Conservation (phyloP, 2,113 vertebrate genomes). For the Anoplopoma fimbria region DNA sequence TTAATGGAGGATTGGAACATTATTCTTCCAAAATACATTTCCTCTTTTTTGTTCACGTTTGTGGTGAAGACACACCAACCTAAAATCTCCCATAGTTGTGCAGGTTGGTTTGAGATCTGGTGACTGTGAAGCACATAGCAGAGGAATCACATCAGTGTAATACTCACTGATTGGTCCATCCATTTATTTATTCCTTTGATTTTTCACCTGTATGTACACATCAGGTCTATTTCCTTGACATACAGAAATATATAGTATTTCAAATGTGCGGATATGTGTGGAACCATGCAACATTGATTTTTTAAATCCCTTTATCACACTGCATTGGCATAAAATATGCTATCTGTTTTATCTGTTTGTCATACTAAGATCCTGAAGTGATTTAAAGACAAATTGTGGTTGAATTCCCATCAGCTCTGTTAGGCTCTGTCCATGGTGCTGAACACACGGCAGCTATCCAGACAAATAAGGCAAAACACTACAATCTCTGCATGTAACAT, state of each 20-base stretch:
- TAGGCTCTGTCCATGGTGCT: conserved; percentile 67
- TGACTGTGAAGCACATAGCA: neutral
- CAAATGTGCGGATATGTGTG: neutral
- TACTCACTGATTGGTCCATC: neutral
- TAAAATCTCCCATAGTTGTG: neutral
- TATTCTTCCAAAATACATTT: neutral
- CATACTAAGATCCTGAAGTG: neutral
- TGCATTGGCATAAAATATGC: neutral
- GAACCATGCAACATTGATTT: neutral
- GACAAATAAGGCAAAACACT: neutral
- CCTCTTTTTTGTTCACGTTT: neutral
- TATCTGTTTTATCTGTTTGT: neutral
- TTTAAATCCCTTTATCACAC: neutral
- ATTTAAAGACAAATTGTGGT: neutral
- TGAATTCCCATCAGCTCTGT: too few species aligned
- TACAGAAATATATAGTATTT: neutral
- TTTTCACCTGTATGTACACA: neutral
- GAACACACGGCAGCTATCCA: conserved; percentile 14
- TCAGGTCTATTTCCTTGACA: neutral
- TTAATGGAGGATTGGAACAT: neutral
- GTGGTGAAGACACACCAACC: neutral
- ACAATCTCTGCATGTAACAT: neutral
- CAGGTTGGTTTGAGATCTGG: neutral
- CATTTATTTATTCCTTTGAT: neutral
- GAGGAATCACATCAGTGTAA: neutral